These are phyloP conservation scores for Atherinomorus stipes DNA, from an alignment of 2,113 vertebrate genomes.

Conservation along the genomic window DNA sequence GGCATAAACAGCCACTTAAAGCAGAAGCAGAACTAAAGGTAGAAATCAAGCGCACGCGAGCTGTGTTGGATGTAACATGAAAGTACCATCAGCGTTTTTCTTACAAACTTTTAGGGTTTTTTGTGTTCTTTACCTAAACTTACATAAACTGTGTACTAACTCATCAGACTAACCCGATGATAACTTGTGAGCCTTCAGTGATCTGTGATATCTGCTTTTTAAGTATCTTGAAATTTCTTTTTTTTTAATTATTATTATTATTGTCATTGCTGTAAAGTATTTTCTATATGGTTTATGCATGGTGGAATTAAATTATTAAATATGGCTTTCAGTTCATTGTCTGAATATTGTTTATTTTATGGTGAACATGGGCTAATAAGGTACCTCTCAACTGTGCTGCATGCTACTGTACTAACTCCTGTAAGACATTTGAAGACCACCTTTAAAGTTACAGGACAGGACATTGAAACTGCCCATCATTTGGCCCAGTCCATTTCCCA, in stretches of 20 bases:
- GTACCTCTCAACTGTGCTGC: no score
- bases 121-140: conserved; percentile 17
- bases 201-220: conserved; percentile 52
- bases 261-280: conserved; percentile 72
- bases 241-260: no score
- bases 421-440: no score
- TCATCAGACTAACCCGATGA: conserved; percentile 33
- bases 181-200: conserved; percentile 54
- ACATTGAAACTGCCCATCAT: no score
- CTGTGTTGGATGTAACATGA: conserved; percentile 24
- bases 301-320: conserved; percentile 79
- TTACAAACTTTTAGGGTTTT: conserved; percentile 23
- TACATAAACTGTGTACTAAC: conserved; percentile 49
- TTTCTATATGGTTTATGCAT: conserved; percentile 76
- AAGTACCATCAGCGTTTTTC: conserved; percentile 38
- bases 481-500: no score
- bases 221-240: conserved; percentile 42
- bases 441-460: no score
- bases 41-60: neutral
- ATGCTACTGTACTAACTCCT: no score
- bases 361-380: neutral
- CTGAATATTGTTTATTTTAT: neutral
- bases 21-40: neutral
- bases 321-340: conserved; percentile 26
- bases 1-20: neutral